Percentiles rank a stretch among this genome's conserved stretches.
phyloP scores from a whole-genome alignment of 2,797 vertebrate species.

The Tragopan temminckii region DNA sequence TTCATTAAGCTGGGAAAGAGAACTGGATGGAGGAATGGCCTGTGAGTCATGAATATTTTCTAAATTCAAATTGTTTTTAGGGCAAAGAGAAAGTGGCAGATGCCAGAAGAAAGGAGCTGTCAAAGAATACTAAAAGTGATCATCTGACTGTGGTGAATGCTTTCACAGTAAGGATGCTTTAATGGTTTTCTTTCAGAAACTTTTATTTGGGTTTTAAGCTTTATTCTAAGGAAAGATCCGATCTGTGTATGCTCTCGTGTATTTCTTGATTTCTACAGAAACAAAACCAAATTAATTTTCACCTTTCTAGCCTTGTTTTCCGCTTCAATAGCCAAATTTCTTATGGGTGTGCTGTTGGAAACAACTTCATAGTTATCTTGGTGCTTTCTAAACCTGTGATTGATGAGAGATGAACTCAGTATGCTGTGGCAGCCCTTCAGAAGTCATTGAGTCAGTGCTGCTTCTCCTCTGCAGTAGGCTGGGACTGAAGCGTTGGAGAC shows the following conservation, averaged over 20 bases:
- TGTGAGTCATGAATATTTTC: neutral
- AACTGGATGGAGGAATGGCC: neutral
- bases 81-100: slow-evolving; percentile 97
- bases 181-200: neutral
- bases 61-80: slow-evolving; percentile 74
- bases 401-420: neutral
- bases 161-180: slow-evolving; percentile 85
- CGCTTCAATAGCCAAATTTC: neutral
- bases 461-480: neutral
- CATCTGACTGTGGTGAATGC: slow-evolving; percentile 96
- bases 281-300: neutral
- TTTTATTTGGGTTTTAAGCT: neutral
- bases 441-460: neutral
- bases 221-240: neutral
- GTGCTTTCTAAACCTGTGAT: neutral
- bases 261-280: neutral
- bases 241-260: neutral
- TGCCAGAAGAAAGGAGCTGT: slow-evolving; percentile 90
- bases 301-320: neutral
- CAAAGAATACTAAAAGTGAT: slow-evolving; percentile 93
- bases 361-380: neutral
- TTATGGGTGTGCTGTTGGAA: neutral
- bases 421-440: neutral
- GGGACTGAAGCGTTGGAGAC: neutral
- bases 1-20: neutral